These are phyloP conservation scores for Hemicentrotus pulcherrimus DNA, from an alignment of 35 echinoderm and acorn worm species.

Conservation along the genomic window DNA sequence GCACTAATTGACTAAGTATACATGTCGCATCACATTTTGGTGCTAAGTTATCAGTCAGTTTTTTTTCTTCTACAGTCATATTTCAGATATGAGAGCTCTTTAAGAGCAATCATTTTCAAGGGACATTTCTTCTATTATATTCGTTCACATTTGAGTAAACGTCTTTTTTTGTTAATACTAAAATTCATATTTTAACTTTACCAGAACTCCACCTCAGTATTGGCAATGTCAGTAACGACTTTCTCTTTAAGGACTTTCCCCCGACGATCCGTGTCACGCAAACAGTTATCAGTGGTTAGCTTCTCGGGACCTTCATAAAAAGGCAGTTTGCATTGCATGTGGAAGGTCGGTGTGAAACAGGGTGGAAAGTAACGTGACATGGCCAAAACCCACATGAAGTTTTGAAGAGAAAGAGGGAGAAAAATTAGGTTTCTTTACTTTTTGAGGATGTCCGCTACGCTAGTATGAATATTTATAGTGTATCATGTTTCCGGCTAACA, in stretches of 20 bases:
- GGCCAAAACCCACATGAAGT: background rate
- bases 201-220: too few relatives aligned
- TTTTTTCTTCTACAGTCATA: too few relatives aligned
- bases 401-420: background rate
- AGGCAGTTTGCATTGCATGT: background rate
- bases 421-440: background rate
- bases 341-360: background rate
- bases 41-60: too few relatives aligned
- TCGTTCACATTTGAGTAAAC: too few relatives aligned
- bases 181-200: too few relatives aligned
- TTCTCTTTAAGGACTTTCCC: background rate
- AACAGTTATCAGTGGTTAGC: background rate
- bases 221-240: too few relatives aligned
- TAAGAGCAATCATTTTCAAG: too few relatives aligned
- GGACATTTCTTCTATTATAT: too few relatives aligned
- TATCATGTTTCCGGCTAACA: background rate
- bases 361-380: background rate
- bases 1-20: too few relatives aligned
- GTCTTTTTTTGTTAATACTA: too few relatives aligned
- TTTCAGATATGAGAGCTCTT: too few relatives aligned
- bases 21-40: too few relatives aligned
- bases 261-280: background rate
- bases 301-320: background rate
- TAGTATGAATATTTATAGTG: background rate
- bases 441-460: background rate